These are phyloP conservation scores for Trichogramma pretiosum DNA, from an alignment of 1,140 invertebrate species.

Conservation along the genomic window DNA sequence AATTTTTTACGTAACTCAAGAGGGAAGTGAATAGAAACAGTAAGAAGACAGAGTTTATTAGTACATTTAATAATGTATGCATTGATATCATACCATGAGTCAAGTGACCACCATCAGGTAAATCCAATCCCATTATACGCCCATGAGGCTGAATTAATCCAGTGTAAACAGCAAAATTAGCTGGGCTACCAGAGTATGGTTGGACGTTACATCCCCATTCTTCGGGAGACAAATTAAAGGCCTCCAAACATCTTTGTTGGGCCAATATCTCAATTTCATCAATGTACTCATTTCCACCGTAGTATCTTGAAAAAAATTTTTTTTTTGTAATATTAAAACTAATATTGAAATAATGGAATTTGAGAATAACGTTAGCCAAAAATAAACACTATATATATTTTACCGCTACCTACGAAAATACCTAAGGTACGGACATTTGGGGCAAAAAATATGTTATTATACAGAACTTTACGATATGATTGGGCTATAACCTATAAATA, in stretches of 20 bases:
- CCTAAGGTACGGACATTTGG: too few species aligned
- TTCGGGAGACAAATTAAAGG: constrained; percentile 72
- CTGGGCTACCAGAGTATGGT: constrained; percentile 92
- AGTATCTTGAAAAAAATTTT: constrained; percentile 55
- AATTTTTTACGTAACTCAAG: too few species aligned
- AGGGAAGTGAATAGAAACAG: too few species aligned
- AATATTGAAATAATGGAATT: too few species aligned
- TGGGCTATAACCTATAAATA: too few species aligned
- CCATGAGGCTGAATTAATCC: constrained; percentile 82
- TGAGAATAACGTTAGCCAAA: too few species aligned
- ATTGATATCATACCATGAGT: constrained; percentile 63
- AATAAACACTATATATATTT: too few species aligned
- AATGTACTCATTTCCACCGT: constrained; percentile 95
- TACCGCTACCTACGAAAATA: too few species aligned
- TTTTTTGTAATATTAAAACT: too few species aligned
- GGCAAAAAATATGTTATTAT: too few species aligned
- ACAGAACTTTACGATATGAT: too few species aligned
- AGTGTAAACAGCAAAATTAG: constrained; percentile 95
- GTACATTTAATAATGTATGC: neutral
- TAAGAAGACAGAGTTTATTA: too few species aligned
- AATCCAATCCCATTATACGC: constrained; percentile 91
- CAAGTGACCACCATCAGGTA: constrained; percentile 94
- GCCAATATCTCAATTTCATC: constrained; percentile 87
- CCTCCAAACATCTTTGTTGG: constrained; percentile 77
- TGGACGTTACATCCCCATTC: constrained; percentile 99